phyloP scores from a whole-genome alignment of 2,797 vertebrate genomes.

The Scyliorhinus canicula region DNA sequence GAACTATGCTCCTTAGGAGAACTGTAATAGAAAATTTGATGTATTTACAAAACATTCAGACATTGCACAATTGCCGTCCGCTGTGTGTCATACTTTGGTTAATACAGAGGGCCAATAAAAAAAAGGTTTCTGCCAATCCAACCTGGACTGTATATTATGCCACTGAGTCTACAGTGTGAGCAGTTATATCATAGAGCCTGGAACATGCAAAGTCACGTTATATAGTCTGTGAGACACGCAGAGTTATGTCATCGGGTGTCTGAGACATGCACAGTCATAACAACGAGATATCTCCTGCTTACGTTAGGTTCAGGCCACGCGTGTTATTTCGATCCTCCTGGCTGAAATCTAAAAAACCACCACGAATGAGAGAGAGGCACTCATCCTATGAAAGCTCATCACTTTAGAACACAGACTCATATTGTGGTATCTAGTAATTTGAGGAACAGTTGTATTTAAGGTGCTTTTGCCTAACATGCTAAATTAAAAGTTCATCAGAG shows the following conservation, averaged over 20 bases:
- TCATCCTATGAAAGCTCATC: not conserved
- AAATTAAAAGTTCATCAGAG: not conserved
- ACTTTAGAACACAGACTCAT: not conserved
- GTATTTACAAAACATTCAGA: not conserved
- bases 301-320: not conserved
- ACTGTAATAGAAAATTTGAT: not conserved
- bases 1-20: not conserved
- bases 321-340: too few species aligned
- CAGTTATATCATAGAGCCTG: not conserved
- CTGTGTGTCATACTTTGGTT: not conserved
- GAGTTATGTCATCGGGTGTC: not conserved
- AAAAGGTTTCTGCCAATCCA: not conserved
- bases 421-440: not conserved
- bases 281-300: not conserved
- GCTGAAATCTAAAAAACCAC: not conserved
- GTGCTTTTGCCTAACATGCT: not conserved
- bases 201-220: not conserved
- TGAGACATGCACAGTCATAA: not conserved
- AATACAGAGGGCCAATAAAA: not conserved
- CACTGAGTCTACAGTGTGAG: too few species aligned
- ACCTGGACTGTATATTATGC: not conserved
- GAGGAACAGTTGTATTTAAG: not conserved
- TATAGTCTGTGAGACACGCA: not conserved
- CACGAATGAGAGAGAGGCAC: not conserved
- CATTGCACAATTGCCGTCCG: not conserved